Evolutionary conservation across 2,888 invertebrate species (phyloP), one percentile per base, ranked within the genome.

Genomic region (Sphinx pinastri): DNA sequence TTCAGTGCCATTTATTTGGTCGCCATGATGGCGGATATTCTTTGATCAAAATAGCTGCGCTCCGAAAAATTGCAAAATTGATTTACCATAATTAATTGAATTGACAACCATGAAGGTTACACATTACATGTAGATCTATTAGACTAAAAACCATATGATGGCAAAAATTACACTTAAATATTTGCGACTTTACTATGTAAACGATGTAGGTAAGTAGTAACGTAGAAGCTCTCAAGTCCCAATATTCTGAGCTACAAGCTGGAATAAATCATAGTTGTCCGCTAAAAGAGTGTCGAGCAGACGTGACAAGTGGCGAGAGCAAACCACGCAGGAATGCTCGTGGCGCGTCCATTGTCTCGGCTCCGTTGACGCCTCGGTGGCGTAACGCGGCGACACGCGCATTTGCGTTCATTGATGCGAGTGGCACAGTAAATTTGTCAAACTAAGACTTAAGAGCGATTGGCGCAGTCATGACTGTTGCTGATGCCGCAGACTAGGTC

Each of bases 361-460:
- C 71, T 51, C 31, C 67, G 47, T 45, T 68, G 67, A 71, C 68
- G 75, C 71, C 71, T 76, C 77, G 77, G 80, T 91, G 87, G 84
- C 87, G 91, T 87, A 91, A 92, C 83, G 81, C 87, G 91, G 90
- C 90, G 92, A 91, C 89, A 92, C 91, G 93, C 90, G 87, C 88
- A 82, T 92, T 89, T 91, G 88, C 85, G 76, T 85, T 86, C 87
- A 92, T 91, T 91, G 91, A 91, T 90, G 89, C 89, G 86, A 49
- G 19, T 66, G 79, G 81, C 72, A 71, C 52, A 14, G 16, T 16
- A 4, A 38, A 8, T 38, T 38, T 38, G 1, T 38, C 4, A 7
- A 38, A 38, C 25, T 25, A 25, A 25, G 25, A 38, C 8, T 8
- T 38, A 38, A 38, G 38, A 38, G 38, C 38, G 38, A 5, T 38